phyloP scores from a whole-genome alignment of 2,888 invertebrate genomes.

The Cremastobaeus sp. region DNA sequence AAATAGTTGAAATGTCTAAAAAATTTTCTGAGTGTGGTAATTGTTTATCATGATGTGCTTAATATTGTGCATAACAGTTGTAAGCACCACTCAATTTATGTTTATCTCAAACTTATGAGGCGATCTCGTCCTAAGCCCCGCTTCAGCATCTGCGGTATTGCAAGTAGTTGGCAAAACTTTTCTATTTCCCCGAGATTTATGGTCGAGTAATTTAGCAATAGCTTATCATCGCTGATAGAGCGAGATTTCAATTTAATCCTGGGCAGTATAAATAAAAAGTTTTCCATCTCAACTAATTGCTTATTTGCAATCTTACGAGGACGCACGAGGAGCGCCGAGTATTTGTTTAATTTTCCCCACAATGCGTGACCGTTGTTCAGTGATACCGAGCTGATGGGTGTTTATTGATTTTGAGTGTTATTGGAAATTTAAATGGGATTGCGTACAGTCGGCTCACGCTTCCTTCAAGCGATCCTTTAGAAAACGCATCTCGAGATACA shows the following conservation, averaged over 20 bases:
- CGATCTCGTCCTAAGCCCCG: too few relatives aligned
- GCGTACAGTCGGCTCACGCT: constrained; percentile 22
- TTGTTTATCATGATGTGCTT: constrained; percentile 11
- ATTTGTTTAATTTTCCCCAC: constrained; percentile 25
- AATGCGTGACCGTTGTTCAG: constrained; percentile 11
- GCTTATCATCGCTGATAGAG: too few relatives aligned
- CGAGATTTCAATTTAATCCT: too few relatives aligned
- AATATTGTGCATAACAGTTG: constrained; percentile 6
- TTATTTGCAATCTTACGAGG: too few relatives aligned
- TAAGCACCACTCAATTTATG: neutral
- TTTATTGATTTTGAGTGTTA: constrained; percentile 44
- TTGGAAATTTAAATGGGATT: constrained; percentile 35
- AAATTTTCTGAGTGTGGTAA: too few relatives aligned
- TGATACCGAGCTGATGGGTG: constrained; percentile 2
- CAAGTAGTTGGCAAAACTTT: neutral
- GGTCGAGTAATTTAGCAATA: neutral
- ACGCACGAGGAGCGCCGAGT: neutral
- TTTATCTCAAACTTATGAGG: neutral
- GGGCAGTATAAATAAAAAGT: too few relatives aligned
- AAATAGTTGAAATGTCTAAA: too few relatives aligned
- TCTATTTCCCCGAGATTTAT: neutral
- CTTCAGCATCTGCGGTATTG: too few relatives aligned
- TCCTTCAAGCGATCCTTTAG: neutral
- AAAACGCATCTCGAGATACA: constrained; percentile 14
- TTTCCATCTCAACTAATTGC: too few relatives aligned